Evolutionary conservation across 2,797 vertebrate species (phyloP), one percentile per base, ranked within the genome.

Genomic region (Centropyge bicolor): DNA sequence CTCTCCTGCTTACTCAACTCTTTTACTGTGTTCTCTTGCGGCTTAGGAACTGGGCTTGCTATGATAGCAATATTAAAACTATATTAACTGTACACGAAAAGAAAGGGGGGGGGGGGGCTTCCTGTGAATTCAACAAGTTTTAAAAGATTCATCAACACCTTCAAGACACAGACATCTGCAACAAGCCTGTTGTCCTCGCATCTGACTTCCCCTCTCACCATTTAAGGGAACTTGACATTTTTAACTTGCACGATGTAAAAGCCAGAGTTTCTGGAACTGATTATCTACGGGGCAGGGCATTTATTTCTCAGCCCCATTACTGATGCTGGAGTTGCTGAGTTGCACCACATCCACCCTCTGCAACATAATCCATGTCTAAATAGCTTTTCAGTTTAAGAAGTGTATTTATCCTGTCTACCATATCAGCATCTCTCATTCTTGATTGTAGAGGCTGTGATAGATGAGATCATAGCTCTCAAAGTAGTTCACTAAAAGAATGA

Each of bases 151-250:
- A 54, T 5, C 5, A 14, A n/a, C 8, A 19, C 1, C 6, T 16
- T 45, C 6, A 40, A 45, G 43, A 78, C 65, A 71, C 51, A 88
- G 81, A 81, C 70, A 69, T 76, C 41, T 51, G 20, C 57, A 62
- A 78, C 69, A 66, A 52, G 52, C 49, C 31, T 10, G n/a, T 43
- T 61, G 41, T 76, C 72, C 83, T 52, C 61, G 51, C 65, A 67
- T 87, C 78, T 86, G 77, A 89, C 85, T 80, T 91, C 84, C 78
- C 89, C 61, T 77, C 31, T 87, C 82, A 56, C 93, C 91, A 81
- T 94, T 88, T 89, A 93, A 88, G 88, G 91, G 46, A 93, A 87
- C 77, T 62, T 84, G 60, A 80, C 66, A 66, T 88, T 92, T 81
- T 91, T 91, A 90, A 92, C 88, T 89, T 43, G 56, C 60, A 68